These are phyloP conservation scores for Crotophaga sulcirostris DNA, from an alignment of 2,113 vertebrate species.

Conservation along the genomic window DNA sequence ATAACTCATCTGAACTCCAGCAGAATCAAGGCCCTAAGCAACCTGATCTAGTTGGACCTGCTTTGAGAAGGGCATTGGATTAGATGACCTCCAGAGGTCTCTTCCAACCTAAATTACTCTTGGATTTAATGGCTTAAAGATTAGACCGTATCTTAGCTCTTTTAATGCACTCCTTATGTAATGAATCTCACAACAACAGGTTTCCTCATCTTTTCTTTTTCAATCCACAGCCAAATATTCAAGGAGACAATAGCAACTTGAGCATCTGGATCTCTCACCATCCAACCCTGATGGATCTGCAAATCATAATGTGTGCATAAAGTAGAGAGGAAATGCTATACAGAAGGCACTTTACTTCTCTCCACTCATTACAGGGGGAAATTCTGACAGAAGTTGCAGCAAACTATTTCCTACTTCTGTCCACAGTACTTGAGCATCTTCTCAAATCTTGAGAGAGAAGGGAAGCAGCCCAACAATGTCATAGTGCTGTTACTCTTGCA, in stretches of 20 bases:
- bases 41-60: not conserved
- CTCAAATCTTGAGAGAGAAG: not conserved
- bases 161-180: constrained; percentile 20
- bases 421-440: not conserved
- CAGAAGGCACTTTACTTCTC: not conserved
- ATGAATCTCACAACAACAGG: not conserved
- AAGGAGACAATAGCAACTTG: not conserved
- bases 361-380: not conserved
- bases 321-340: not conserved
- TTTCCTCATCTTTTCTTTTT: not conserved
- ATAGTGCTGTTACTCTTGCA: not conserved
- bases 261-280: not conserved
- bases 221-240: not conserved
- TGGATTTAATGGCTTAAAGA: constrained; percentile 36
- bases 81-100: constrained; percentile 24
- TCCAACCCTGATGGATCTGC: not conserved
- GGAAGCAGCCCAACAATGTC: not conserved
- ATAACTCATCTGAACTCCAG: not conserved
- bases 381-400: not conserved
- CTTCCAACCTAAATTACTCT: not conserved
- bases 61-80: constrained; percentile 14
- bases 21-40: not conserved
- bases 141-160: constrained; percentile 13
- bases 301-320: fast-evolving
- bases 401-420: not conserved